Base-by-base conservation (phyloP, 2,113 vertebrate species). In the Mastomys coucha region DNA sequence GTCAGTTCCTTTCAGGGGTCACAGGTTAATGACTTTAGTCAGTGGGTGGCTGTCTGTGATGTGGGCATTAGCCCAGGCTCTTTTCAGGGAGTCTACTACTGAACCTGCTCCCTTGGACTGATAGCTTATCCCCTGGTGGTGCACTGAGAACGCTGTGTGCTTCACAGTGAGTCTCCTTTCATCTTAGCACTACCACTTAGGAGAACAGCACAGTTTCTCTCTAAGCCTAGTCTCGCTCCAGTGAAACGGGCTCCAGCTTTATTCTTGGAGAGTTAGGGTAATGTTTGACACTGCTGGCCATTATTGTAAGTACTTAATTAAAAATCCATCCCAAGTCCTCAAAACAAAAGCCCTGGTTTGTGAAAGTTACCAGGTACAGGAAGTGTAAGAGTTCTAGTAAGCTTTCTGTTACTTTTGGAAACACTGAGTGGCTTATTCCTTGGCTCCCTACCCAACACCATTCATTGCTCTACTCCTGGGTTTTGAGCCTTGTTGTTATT, bases 291-390 rank as follows among this genome's bases (percentile, higher is more conserved):
- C 45, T 67, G 20, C n/a, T 56, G 82, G 75, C 12, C 8, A 45
- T 94, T 36, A 70, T 88, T 92, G 36, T 53, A 87, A 51, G 70
- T 81, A 42, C 36, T 91, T 91, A 90, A 91, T 88, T 93, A 93
- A 63, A 97, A 91, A 13, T 91, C 81, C 17, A 33, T 73, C 31
- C 45, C 65, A 19, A 22, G 33, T 42, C n/a, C 31, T 12, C 13
- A 36, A 91, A 97, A 73, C 78, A 60, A 91, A 95, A 94, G 45
- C 56, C 65, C 51, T 86, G 22, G n/a, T 92, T 94, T 93, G 96
- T 95, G 67, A 75, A 92, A 78, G 82, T 93, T 89, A 75, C 58
- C n/a, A 77, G 95, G 69, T 26, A 60, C 49, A 70, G 22, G 36
- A 87, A 97, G 45, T 89, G 51, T 90, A 19, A 88, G 82, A 80